Evolutionary conservation across 2,797 vertebrate genomes (phyloP), one percentile per base, ranked within the genome.

Genomic region (Cryptoblepharus egeriae): DNA sequence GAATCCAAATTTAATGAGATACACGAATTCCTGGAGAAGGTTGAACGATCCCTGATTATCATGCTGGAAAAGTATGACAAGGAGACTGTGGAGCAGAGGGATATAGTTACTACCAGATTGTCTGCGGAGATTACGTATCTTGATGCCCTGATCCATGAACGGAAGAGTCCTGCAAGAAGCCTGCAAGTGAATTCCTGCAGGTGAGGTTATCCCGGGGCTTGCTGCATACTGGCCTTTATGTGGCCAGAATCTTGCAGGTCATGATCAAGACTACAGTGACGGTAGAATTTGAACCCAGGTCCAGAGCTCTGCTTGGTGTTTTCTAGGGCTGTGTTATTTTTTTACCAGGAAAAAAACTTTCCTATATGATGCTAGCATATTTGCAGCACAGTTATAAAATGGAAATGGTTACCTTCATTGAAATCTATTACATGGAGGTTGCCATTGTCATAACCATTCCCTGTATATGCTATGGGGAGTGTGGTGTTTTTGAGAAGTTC

Each of bases 51-150:
- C 22, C 63, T 82, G 80, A 68, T 82, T 60, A 60, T 82, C 39
- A 82, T 75, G 63, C 37, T 75, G 52, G 75, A 82, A n/a, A 68
- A 58, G 55, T 69, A 60, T 75, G 80, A 82, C 72, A 82, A 82
- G 64, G 80, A 82, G 80, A 75, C 75, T 49, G 72, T 60, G 3
- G 72, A 82, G 22, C 39, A 57, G n/a, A 82, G 72, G 18, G 80
- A 82, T 8, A 64, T 28, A 22, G 64, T 11, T 0, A 37, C 49
- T 5, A 60, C 37, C n/a, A 82, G 24, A 58, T 37, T 82, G 8
- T 75, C 80, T 4, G 35, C 68, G 52, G 72, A 82, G 64, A 82
- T 75, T 32, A n/a, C 67, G 20, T 52, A n/a, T 39, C 52, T 82
- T 16, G 72, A 75, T 68, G 55, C n/a, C 37, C 67, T 82, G 37